phyloP scores from a whole-genome alignment of 2,797 vertebrate genomes.

The Megalops cyprinoides region DNA sequence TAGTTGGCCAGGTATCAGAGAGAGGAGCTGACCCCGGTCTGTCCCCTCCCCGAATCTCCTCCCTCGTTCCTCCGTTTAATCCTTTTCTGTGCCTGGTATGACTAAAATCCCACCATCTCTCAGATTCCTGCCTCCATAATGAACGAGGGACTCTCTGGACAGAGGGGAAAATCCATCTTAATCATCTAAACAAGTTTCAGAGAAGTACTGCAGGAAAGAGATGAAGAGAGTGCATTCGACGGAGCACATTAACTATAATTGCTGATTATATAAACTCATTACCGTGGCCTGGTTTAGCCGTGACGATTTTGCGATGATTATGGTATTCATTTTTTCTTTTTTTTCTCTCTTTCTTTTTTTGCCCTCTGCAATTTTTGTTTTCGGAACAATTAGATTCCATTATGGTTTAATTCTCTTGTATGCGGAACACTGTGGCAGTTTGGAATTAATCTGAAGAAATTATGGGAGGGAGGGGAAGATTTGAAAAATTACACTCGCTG shows the following conservation, averaged over 20 bases:
- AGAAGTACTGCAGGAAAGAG: not conserved
- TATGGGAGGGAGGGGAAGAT: not conserved
- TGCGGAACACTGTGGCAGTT: not conserved
- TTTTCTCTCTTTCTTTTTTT: no score
- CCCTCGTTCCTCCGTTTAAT: no score
- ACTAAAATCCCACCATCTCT: not conserved
- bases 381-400: not conserved
- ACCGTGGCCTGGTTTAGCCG: not conserved
- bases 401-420: not conserved
- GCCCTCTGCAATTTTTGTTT: slow-evolving; percentile 1
- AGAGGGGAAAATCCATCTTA: not conserved
- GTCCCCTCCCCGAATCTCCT: not conserved
- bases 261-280: slow-evolving; percentile 14
- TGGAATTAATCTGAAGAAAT: not conserved
- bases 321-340: not conserved
- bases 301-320: not conserved
- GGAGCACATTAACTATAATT: slow-evolving; percentile 15
- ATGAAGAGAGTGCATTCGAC: not conserved
- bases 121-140: not conserved
- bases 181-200: slow-evolving; percentile 25
- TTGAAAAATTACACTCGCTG: no score
- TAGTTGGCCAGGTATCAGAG: not conserved
- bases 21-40: not conserved
- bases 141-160: not conserved
- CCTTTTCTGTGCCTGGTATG: not conserved